phyloP scores from a whole-genome alignment of 30 jellyfish, hydroid and myxozoan genomes.

The Pelagia noctiluca region DNA sequence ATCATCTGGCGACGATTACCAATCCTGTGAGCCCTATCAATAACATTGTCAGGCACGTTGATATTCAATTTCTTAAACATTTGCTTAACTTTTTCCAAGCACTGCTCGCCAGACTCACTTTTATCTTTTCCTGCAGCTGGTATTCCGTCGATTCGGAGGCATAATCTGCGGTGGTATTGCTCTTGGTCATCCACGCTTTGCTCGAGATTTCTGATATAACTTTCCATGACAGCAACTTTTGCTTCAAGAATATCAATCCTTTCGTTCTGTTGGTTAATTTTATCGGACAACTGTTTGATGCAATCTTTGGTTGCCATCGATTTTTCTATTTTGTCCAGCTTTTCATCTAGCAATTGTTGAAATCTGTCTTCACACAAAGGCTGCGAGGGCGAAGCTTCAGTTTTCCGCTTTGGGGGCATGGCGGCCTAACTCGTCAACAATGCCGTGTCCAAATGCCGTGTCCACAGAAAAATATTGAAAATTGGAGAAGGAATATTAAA shows the following conservation, averaged over 20 bases:
- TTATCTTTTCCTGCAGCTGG: conserved; percentile 22
- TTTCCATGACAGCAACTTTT: conserved; percentile 5
- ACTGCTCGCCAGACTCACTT: conserved; percentile 31
- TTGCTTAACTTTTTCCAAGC: conserved; percentile 41
- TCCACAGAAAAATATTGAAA: conserved; percentile 1
- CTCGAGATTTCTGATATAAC: no score
- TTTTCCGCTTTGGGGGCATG: conserved; percentile 5
- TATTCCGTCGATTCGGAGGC: not conserved
- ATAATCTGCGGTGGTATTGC: conserved; percentile 14
- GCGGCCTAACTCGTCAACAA: conserved; percentile 1
- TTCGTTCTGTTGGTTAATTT: not conserved
- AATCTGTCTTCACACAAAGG: conserved; percentile 5
- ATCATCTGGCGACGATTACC: no score
- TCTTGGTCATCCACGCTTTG: conserved; percentile 4
- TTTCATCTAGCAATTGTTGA: not conserved
- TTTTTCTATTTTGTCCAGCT: not conserved
- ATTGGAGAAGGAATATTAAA: not conserved
- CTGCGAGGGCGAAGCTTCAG: conserved; percentile 1
- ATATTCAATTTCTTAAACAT: conserved; percentile 12
- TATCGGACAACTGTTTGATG: conserved; percentile 5
- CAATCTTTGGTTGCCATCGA: conserved; percentile 6
- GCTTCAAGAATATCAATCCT: not conserved
- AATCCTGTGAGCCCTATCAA: conserved; percentile 2
- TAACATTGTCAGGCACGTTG: conserved; percentile 2
- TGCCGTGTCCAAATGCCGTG: no score